A percentile compares a stretch with the other conserved stretches of the same genome.
Conservation (phyloP, 2,113 vertebrate species). For the Limnothrissa miodon region DNA sequence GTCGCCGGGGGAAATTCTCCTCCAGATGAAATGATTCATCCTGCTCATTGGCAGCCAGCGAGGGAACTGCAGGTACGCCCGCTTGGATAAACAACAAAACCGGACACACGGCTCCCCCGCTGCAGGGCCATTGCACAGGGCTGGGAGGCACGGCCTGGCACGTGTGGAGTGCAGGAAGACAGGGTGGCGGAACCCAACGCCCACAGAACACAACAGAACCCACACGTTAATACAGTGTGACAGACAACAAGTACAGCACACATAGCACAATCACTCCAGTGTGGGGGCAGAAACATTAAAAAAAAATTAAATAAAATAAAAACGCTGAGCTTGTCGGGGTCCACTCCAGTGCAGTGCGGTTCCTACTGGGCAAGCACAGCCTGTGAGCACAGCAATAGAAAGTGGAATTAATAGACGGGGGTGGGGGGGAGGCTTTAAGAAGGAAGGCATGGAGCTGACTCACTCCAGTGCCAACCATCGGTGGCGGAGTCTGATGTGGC, state of each 20-base stretch:
- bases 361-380: neutral
- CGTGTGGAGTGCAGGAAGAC: neutral
- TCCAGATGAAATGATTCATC: slow-evolving; percentile 2
- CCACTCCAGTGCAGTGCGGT: too few species aligned
- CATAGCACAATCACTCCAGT: neutral
- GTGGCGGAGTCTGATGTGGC: neutral
- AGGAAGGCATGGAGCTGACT: neutral
- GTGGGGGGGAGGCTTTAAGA: neutral
- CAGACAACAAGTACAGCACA: neutral
- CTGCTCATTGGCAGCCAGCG: neutral
- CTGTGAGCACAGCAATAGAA: neutral
- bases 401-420: neutral
- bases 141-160: neutral
- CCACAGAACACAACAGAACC: neutral
- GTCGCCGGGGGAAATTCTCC: slow-evolving; percentile 2
- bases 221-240: neutral
- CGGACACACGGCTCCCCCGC: neutral
- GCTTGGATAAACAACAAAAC: neutral
- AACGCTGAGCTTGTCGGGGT: too few species aligned
- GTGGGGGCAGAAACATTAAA: neutral
- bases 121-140: neutral
- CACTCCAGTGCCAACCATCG: neutral
- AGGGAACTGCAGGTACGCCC: neutral
- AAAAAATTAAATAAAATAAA: too few species aligned
- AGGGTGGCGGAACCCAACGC: neutral